phyloP scores from a whole-genome alignment of 2,797 vertebrate genomes.

The Rhinatrema bivittatum region DNA sequence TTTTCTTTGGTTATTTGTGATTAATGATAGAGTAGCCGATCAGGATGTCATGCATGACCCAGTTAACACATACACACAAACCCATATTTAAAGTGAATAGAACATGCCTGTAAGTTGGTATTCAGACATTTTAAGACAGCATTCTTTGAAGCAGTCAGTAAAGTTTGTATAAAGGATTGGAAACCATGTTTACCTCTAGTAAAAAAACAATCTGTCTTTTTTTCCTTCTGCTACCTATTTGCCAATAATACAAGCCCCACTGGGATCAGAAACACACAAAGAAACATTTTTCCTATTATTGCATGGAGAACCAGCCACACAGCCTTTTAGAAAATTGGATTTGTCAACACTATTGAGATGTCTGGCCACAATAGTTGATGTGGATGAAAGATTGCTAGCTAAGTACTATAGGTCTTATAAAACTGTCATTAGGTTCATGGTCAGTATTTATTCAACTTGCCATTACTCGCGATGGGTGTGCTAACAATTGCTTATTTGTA shows the following conservation, averaged over 20 bases:
- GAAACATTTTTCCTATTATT: constrained; percentile 1
- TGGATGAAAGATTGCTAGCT: constrained; percentile 6
- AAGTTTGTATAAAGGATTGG: constrained; percentile 8
- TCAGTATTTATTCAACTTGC: neutral
- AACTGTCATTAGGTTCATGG: neutral
- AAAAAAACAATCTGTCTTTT: neutral
- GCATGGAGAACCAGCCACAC: neutral
- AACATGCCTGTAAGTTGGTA: too few species aligned
- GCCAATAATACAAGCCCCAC: neutral
- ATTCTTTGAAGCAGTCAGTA: too few species aligned
- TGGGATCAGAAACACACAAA: neutral
- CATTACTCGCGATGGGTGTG: neutral
- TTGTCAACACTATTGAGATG: constrained; percentile 8
- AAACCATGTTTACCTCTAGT: constrained; percentile 3
- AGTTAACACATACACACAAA: too few species aligned
- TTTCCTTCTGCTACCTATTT: neutral
- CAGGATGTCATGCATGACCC: too few species aligned
- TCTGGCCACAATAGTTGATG: neutral
- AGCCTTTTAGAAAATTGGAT: constrained; percentile 20
- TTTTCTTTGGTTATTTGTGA: too few species aligned
- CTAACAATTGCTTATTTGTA: neutral
- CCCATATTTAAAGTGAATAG: too few species aligned
- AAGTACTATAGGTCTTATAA: neutral
- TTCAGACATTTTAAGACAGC: too few species aligned
- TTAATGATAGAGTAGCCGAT: too few species aligned